These are phyloP conservation scores for Epizoanthus scotinus DNA, from an alignment of 92 coral and sea anemone species.

Conservation along the genomic window DNA sequence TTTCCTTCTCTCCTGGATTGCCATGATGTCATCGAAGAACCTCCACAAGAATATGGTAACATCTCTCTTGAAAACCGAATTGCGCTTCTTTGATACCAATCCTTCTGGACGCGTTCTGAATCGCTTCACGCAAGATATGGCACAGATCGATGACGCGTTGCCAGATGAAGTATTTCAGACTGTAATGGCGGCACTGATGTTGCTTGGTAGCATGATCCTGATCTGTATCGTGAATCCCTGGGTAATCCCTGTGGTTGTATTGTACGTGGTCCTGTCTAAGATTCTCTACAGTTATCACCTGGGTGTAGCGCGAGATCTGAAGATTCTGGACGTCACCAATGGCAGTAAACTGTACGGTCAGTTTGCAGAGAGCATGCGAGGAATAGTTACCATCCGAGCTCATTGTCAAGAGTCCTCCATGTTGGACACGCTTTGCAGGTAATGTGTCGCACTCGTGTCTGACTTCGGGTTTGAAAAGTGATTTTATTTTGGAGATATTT, in stretches of 20 bases:
- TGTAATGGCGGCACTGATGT: slow-evolving; percentile 3
- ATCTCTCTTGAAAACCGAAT: not conserved
- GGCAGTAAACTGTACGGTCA: slow-evolving; percentile 20
- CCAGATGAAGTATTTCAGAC: slow-evolving; percentile 20
- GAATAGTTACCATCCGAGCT: slow-evolving; percentile 24
- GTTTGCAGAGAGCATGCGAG: slow-evolving; percentile 21
- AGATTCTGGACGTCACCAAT: slow-evolving; percentile 18
- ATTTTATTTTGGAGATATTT: too few relatives aligned
- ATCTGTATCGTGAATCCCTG: slow-evolving; percentile 19
- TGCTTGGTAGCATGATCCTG: not conserved
- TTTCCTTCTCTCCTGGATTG: not conserved
- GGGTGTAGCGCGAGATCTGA: slow-evolving; percentile 22
- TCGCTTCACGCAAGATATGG: slow-evolving; percentile 28
- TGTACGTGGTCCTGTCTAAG: slow-evolving; percentile 14
- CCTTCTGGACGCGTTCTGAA: slow-evolving; percentile 17
- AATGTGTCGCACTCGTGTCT: too few relatives aligned
- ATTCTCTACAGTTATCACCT: slow-evolving; percentile 15
- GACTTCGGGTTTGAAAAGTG: too few relatives aligned
- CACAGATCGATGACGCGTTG: slow-evolving; percentile 16
- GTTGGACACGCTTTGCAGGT: slow-evolving; percentile 16
- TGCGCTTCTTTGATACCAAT: slow-evolving; percentile 29
- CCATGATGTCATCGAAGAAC: not conserved
- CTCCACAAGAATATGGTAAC: slow-evolving; percentile 3
- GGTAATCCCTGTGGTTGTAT: not conserved
- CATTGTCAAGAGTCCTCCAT: slow-evolving; percentile 10